These are phyloP conservation scores for Trichoplusia ni DNA, from an alignment of 1,140 invertebrate genomes.

Conservation along the genomic window DNA sequence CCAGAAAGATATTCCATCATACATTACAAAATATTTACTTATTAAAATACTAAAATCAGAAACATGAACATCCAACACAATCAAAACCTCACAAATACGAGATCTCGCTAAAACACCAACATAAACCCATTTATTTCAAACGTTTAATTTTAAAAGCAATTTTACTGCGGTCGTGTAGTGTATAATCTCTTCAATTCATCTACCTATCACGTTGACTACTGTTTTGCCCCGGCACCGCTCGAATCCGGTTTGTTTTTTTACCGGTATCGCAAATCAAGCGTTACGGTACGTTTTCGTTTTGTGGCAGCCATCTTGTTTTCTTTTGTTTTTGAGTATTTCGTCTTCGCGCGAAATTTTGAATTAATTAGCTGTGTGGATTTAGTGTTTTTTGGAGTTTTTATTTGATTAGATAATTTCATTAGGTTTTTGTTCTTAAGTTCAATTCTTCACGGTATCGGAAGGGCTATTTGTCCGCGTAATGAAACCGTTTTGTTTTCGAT, in stretches of 20 bases:
- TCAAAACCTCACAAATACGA: neutral
- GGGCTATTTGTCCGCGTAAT: too few relatives aligned
- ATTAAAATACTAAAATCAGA: too few relatives aligned
- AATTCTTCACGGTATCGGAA: too few relatives aligned
- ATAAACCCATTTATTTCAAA: neutral
- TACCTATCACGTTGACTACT: constrained; percentile 71
- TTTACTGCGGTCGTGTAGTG: constrained; percentile 40
- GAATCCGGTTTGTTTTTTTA: constrained; percentile 34
- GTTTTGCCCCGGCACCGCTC: constrained; percentile 51
- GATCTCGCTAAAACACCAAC: neutral
- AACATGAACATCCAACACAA: neutral
- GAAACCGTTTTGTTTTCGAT: too few relatives aligned
- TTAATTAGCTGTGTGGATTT: constrained; percentile 24
- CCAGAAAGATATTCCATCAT: too few relatives aligned
- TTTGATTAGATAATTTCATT: neutral
- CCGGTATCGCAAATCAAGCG: constrained; percentile 65
- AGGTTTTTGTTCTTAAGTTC: too few relatives aligned
- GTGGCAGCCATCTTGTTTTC: constrained; percentile 5
- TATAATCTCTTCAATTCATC: constrained; percentile 50
- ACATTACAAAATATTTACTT: too few relatives aligned
- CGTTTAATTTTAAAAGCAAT: constrained; percentile 33
- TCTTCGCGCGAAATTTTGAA: constrained; percentile 31
- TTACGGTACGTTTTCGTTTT: constrained; percentile 49
- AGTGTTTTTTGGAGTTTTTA: neutral
- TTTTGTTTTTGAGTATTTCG: constrained; percentile 27